phyloP scores from a whole-genome alignment of 2,113 vertebrate species.

The Colinus virginianus region DNA sequence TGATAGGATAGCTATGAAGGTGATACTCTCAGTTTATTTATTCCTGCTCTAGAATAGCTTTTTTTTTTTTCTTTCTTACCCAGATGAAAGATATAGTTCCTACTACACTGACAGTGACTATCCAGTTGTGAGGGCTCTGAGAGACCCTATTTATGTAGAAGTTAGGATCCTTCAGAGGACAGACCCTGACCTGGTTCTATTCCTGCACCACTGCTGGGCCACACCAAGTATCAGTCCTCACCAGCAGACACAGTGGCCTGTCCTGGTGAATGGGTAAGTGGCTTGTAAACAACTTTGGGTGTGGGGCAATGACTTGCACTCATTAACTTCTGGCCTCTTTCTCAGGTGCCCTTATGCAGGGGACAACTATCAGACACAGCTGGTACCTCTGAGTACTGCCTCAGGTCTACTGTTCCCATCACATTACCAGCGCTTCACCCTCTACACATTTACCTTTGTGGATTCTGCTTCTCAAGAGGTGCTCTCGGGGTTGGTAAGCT shows the following conservation, averaged over 20 bases:
- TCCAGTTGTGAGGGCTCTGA: slow-evolving; percentile 71
- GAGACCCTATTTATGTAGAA: slow-evolving; percentile 79
- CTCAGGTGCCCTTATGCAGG: slow-evolving; percentile 76
- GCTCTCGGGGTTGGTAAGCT: slow-evolving; percentile 59
- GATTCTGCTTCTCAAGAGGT: background rate
- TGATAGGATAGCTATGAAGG: background rate
- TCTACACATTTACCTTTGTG: slow-evolving; percentile 77
- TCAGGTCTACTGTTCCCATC: slow-evolving; percentile 54
- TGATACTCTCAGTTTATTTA: background rate
- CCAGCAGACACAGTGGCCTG: slow-evolving; percentile 75
- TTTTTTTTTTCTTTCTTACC: background rate
- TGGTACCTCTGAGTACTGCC: slow-evolving; percentile 14
- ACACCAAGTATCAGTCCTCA: slow-evolving; percentile 65
- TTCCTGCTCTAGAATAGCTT: background rate
- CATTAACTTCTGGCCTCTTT: slow-evolving; percentile 2
- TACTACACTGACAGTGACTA: slow-evolving; percentile 69
- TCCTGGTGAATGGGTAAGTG: slow-evolving; percentile 75
- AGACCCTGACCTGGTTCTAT: slow-evolving; percentile 73
- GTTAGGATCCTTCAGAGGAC: slow-evolving; percentile 74
- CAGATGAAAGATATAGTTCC: slow-evolving; percentile 74
- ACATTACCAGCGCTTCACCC: slow-evolving; percentile 73
- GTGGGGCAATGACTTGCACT: accelerated
- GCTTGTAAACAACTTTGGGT: background rate
- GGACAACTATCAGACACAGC: slow-evolving; percentile 71
- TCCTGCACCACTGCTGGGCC: slow-evolving; percentile 80